Evolutionary conservation across 2,888 invertebrate species (phyloP).

Genomic region (Hecatera dysodea): DNA sequence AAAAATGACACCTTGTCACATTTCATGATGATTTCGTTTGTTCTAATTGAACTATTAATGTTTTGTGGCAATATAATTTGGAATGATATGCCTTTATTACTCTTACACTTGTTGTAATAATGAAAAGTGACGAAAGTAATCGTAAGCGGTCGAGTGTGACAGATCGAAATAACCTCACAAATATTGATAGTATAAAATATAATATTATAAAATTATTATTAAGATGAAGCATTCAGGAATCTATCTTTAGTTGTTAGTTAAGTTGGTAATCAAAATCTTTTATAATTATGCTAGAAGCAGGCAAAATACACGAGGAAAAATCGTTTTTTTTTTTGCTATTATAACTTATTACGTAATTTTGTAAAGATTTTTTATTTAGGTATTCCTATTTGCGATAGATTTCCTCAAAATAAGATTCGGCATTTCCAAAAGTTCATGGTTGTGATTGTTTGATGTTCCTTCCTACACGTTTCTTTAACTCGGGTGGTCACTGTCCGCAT

Average conservation of each 20-base stretch:
- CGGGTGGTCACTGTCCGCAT: too few relatives aligned
- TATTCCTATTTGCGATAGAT: not conserved
- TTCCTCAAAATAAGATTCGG: not conserved
- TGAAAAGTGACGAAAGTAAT: not conserved
- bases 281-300: not conserved
- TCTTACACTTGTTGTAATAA: not conserved
- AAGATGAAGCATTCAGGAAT: not conserved
- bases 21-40: slow-evolving; percentile 7
- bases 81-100: not conserved
- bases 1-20: slow-evolving; percentile 13
- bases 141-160: not conserved
- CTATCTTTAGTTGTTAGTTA: not conserved
- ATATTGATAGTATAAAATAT: not conserved
- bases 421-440: not conserved
- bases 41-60: not conserved
- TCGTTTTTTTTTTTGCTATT: too few relatives aligned
- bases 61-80: not conserved
- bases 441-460: not conserved
- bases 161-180: not conserved
- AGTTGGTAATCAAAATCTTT: not conserved
- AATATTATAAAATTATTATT: too few relatives aligned
- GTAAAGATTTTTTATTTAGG: not conserved
- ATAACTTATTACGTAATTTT: not conserved
- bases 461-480: not conserved
- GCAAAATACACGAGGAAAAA: not conserved